phyloP scores from a whole-genome alignment of 2,888 invertebrate species.

The Saturnia japonica region DNA sequence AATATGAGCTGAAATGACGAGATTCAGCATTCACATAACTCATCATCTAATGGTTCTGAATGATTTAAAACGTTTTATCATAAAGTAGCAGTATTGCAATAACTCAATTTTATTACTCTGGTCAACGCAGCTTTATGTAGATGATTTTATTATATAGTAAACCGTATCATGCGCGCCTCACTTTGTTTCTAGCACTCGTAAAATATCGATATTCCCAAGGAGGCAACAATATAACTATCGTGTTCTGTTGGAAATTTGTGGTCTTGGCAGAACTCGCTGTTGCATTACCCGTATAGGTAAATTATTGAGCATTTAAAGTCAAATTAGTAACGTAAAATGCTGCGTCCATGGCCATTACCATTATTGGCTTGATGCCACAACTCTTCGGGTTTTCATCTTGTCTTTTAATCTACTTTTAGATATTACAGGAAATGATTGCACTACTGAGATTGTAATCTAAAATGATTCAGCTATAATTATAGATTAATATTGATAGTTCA shows the following conservation, averaged over 20 bases:
- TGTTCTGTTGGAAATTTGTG: slow-evolving; percentile 48
- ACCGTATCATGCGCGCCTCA: slow-evolving; percentile 56
- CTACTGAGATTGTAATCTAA: slow-evolving; percentile 31
- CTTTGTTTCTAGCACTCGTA: slow-evolving; percentile 57
- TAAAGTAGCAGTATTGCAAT: slow-evolving; percentile 77
- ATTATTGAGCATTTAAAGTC: slow-evolving; percentile 70
- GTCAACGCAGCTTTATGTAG: slow-evolving; percentile 72
- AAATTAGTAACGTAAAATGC: slow-evolving; percentile 65
- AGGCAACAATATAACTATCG: slow-evolving; percentile 44
- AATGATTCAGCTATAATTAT: slow-evolving; percentile 42
- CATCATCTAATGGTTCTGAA: slow-evolving; percentile 80
- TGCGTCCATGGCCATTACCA: slow-evolving; percentile 58
- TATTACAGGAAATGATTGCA: slow-evolving; percentile 30
- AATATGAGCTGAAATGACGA: slow-evolving; percentile 74
- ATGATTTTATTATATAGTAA: slow-evolving; percentile 70
- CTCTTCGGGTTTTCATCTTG: slow-evolving; percentile 54
- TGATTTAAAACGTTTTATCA: slow-evolving; percentile 81
- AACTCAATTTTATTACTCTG: slow-evolving; percentile 79
- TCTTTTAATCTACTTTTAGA: slow-evolving; percentile 52
- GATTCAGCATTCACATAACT: slow-evolving; percentile 75
- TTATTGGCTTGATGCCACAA: slow-evolving; percentile 68
- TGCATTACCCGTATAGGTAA: slow-evolving; percentile 60
- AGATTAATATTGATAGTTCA: slow-evolving; percentile 26
- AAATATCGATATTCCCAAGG: slow-evolving; percentile 59
- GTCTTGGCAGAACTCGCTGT: slow-evolving; percentile 57